Evolutionary conservation across 2,888 invertebrate species (phyloP), one percentile per base, ranked within the genome.

Genomic region (Iselma pallidipennis): DNA sequence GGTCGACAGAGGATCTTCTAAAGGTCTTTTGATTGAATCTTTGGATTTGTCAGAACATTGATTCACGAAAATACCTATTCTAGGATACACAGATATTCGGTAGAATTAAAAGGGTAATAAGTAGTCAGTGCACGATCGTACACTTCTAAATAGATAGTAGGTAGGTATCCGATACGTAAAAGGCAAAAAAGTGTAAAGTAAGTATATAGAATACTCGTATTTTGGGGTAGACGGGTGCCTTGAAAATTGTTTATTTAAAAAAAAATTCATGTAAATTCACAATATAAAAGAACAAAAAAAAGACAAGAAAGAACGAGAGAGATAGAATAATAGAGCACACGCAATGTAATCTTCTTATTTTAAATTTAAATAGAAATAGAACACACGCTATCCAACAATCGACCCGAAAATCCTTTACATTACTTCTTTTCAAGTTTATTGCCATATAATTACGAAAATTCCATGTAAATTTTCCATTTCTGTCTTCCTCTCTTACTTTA

Each of bases 1-100:
- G 59, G 4, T 33, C n/a, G 16, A 42, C 31, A 63, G 52, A 49
- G 37, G 63, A 55, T 53, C 59, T 63, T 53, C 52, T 14, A 55
- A 58, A 52, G 57, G 21, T 50, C 57, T 57, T 61, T 65, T 65
- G 63, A 68, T 68, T 68, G 65, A 68, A 61, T 59, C 63, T 63
- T 63, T n/a, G n/a, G n/a, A n/a, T n/a, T n/a, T n/a, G n/a, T n/a
- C n/a, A n/a, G 61, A 63, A 54, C 63, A 59, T 49, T 61, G 65
- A 65, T 65, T 65, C 57, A 57, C 56, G 54, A 67, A 52, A 37
- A 37, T 37, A n/a, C 42, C 6, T n/a, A 3, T 37, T 3, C n/a
- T n/a, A n/a, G n/a, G n/a, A n/a, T n/a, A 37, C n/a, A n/a, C 42
- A 37, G 14, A 14, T 16, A 16, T 14, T 14, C 42, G n/a, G n/a